phyloP scores from a whole-genome alignment of 1,140 invertebrate genomes.

The Cataglyphis hispanica region DNA sequence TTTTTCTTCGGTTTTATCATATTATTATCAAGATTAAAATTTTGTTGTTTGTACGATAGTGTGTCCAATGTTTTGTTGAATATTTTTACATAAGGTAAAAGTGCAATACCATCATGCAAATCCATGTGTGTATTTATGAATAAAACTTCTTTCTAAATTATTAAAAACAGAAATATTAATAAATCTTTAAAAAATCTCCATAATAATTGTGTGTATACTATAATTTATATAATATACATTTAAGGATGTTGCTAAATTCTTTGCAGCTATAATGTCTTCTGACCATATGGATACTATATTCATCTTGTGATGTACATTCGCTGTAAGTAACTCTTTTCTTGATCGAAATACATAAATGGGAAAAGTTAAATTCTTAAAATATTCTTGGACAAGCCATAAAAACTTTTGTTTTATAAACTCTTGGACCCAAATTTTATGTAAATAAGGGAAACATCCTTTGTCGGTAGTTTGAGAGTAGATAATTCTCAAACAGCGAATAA shows the following conservation, averaged over 20 bases:
- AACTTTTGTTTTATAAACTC: neutral
- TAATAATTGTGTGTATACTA: neutral
- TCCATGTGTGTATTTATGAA: constrained; percentile 36
- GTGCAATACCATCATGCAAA: neutral
- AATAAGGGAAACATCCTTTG: neutral
- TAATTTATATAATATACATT: constrained; percentile 19
- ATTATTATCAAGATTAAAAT: neutral
- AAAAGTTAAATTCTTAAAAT: neutral
- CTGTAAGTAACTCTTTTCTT: neutral
- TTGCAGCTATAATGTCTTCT: constrained; percentile 39
- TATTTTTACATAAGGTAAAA: neutral
- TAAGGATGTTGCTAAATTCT: constrained; percentile 35
- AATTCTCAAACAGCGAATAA: neutral
- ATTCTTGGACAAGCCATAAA: constrained; percentile 12
- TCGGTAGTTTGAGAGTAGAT: too few species aligned
- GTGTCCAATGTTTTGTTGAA: neutral
- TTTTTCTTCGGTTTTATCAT: neutral
- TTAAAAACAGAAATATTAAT: constrained; percentile 9
- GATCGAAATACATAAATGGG: constrained; percentile 9
- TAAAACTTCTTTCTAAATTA: constrained; percentile 4
- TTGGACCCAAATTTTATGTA: constrained; percentile 21
- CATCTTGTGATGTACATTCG: neutral
- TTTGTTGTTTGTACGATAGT: neutral
- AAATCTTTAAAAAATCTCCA: neutral
- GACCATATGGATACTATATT: constrained; percentile 33